Percentiles rank a stretch among this genome's conserved stretches.
Evolutionary conservation across 2,113 vertebrate species (phyloP).

Genomic region (Myrmecophaga tridactyla): DNA sequence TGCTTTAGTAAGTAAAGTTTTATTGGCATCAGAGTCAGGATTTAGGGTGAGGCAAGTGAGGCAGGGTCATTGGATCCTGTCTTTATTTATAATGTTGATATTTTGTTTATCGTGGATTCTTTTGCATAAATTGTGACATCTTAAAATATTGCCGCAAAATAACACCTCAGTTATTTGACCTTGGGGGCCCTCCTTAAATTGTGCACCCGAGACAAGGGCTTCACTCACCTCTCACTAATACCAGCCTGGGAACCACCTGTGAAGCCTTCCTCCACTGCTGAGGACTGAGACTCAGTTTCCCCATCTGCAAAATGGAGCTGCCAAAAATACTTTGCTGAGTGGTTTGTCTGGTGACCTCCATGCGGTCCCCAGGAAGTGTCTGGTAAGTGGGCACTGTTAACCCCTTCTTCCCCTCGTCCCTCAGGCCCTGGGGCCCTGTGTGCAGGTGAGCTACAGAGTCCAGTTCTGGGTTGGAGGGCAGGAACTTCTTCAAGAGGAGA

Average conservation of each 20-base stretch:
- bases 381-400: not conserved
- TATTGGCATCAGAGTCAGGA: not conserved
- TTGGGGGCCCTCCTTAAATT: not conserved
- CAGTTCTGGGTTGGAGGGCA: not conserved
- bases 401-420: too few species aligned
- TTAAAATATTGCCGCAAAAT: too few species aligned
- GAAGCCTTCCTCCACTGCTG: not conserved
- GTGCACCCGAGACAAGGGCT: not conserved
- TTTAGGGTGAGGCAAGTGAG: not conserved
- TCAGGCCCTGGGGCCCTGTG: conserved; percentile 8
- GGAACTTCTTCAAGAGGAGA: not conserved
- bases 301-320: not conserved
- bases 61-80: not conserved
- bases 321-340: not conserved
- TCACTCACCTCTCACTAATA: not conserved
- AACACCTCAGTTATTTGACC: not conserved
- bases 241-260: not conserved
- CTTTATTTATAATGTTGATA: not conserved
- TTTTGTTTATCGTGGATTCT: not conserved
- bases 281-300: not conserved
- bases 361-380: not conserved
- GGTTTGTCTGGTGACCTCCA: not conserved
- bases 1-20: not conserved
- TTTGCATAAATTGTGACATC: not conserved
- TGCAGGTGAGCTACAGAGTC: conserved; percentile 59